Base-by-base conservation (phyloP, 2,797 vertebrate species). In the Novumbra hubbsi region DNA sequence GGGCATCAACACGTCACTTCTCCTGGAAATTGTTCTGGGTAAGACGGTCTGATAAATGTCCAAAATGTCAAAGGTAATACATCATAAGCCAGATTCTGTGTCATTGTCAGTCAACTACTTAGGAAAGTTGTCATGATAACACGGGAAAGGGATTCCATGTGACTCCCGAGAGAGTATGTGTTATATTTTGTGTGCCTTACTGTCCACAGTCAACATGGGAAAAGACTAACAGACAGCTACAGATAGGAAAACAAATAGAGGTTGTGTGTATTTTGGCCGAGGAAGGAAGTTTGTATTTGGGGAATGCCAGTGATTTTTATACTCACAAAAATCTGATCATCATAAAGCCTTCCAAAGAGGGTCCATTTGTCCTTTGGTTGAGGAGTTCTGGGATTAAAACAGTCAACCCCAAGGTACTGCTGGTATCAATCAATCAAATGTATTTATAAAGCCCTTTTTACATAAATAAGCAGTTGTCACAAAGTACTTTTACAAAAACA, bases 101-200 rank as follows among this genome's bases (percentile, higher is more conserved):
- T 90, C 88, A 87, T 75, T 83, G 57, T 83, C 84, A 85, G 76
- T 81, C 32, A 67, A 74, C 84, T 75, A 81, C 32, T 73, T 73
- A 84, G 78, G 80, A 81, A 84, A 85, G 69, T 73, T 75, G 74
- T 75, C 68, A 45, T 77, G 48, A 41, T 70, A 82, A 81, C 68
- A 78, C 74, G 77, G 79, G 66, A 79, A 79, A 45, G 74, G 73
- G 83, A 86, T 81, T 82, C 80, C 83, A 74, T 82, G 65, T 41
- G 71, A 79, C 75, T 79, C 73, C 11, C 80, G 55, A 55, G 52
- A 55, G 52, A 12, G 24, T 24, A 24, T 60, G 55, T 60, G 55
- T 60, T 60, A 60, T 60, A 60, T 11, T 60, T 9, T 57, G 79
- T 77, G 65, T 28, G 41, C 41, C 21, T 41, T 16, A 14, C 24